phyloP scores from a whole-genome alignment of 1,140 invertebrate genomes.

The Acromyrmex echinatior region DNA sequence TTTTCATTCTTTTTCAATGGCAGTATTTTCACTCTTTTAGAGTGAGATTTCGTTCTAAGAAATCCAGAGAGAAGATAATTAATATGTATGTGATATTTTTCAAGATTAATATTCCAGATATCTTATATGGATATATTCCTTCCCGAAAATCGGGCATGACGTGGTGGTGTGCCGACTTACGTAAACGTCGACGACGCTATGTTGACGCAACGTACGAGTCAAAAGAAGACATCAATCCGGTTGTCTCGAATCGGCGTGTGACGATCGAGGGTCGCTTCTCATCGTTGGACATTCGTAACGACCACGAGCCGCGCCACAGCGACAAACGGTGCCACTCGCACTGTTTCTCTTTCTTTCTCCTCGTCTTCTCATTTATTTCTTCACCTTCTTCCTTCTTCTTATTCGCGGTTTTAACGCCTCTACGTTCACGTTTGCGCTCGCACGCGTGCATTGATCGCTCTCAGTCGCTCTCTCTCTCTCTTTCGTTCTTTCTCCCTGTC shows the following conservation, averaged over 20 bases:
- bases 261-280: slow-evolving; percentile 5
- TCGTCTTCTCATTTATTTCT: slow-evolving; percentile 75
- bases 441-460: slow-evolving; percentile 21
- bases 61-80: too few relatives aligned
- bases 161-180: neutral
- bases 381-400: slow-evolving; percentile 68
- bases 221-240: slow-evolving; percentile 73
- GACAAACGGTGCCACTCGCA: slow-evolving; percentile 65
- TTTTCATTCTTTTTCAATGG: too few relatives aligned
- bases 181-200: slow-evolving; percentile 6
- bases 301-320: slow-evolving; percentile 50
- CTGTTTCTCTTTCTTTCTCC: slow-evolving; percentile 52
- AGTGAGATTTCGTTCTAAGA: too few relatives aligned
- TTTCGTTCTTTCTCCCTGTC: neutral
- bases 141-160: neutral
- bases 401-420: slow-evolving; percentile 68
- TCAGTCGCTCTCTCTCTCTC: slow-evolving; percentile 8
- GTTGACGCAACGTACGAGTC: slow-evolving; percentile 1
- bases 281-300: slow-evolving; percentile 67
- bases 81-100: too few relatives aligned
- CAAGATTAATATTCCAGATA: too few relatives aligned
- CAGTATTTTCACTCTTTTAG: too few relatives aligned
- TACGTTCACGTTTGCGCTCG: slow-evolving; percentile 58
- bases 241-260: slow-evolving; percentile 53
- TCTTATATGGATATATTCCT: neutral